Evolutionary conservation across 2,113 vertebrate genomes (phyloP), one percentile per base, ranked within the genome.

Genomic region (Anoura caudifer): DNA sequence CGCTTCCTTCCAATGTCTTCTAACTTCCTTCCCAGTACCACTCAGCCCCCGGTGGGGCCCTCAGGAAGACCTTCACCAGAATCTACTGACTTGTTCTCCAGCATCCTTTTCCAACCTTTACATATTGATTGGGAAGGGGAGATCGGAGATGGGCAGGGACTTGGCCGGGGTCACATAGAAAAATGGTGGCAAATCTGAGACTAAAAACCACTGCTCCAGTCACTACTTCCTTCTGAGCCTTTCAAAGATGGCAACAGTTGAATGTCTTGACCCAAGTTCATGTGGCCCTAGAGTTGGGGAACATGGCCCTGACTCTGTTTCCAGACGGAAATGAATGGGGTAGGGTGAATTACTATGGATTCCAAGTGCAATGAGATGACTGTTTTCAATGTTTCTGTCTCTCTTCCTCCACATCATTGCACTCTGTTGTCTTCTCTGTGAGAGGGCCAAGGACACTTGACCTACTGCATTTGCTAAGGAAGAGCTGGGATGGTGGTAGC

Each of bases 31-130:
- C 19, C 9, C 19, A 31, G 47, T 4, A 75, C 22, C 1, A 3
- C 36, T 7, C 1, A 5, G 56, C 14, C 26, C 38, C 38, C 12
- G 13, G 38, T 0, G 7, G 11, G 33, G 13, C 0, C 26, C 28
- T 26, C 2, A 11, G 47, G 54, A 20, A 87, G 45, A 47, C 36
- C 4, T 11, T 56, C 28, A 17, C n/a, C 4, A 43, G 19, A 1
- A 4, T 10, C 56, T 22, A 47, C 19, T 33, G 15, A 87, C 28
- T 47, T 47, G 16, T 17, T 73, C 11, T 73, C 12, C 0, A 52
- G 67, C 2, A 54, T 0, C 28, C 1, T 22, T 95, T 50, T 38
- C 45, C 38, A 85, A 22, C 8, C 28, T 89, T 28, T 31, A 47
- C 33, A 69, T 41, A 33, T 22, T 31, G 0, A 17, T 4, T 2